A percentile compares a stretch with the other conserved stretches of the same genome.
These are phyloP conservation scores for Acrocephalus kingi DNA, from an alignment of 2,113 vertebrate genomes.

Conservation along the genomic window DNA sequence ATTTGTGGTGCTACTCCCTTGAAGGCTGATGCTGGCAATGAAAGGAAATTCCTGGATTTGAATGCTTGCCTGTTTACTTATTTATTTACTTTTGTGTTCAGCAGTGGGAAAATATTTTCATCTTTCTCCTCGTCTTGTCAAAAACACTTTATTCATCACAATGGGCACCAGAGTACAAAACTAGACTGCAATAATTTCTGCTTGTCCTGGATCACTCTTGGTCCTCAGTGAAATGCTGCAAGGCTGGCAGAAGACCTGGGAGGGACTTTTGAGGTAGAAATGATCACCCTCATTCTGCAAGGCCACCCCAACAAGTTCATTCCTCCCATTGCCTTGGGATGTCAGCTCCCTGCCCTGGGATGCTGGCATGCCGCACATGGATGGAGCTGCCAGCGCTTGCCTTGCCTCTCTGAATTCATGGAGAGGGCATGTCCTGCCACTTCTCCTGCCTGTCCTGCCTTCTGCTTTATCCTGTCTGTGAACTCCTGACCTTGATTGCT, in stretches of 20 bases:
- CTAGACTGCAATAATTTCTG: not conserved
- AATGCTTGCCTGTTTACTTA: slow-evolving; percentile 57
- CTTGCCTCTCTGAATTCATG: not conserved
- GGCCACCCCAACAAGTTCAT: not conserved
- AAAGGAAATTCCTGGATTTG: slow-evolving; percentile 57
- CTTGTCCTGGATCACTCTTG: not conserved
- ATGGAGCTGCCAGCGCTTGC: not conserved
- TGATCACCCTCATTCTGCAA: not conserved
- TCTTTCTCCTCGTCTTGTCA: slow-evolving; percentile 29
- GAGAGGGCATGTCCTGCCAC: slow-evolving; percentile 14
- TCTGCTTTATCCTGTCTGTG: slow-evolving; percentile 58
- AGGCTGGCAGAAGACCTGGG: not conserved
- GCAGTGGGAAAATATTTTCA: slow-evolving; percentile 38
- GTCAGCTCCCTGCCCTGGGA: fast-evolving
- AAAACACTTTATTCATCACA: slow-evolving; percentile 32
- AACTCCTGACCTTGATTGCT: slow-evolving; percentile 67
- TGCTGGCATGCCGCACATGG: not conserved
- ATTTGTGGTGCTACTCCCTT: slow-evolving; percentile 17
- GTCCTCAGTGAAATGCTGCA: not conserved
- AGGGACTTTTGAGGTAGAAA: not conserved
- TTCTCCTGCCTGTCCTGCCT: not conserved
- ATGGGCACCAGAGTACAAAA: not conserved
- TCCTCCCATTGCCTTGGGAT: not conserved
- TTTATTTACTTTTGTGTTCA: slow-evolving; percentile 53
- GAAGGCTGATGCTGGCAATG: slow-evolving; percentile 51